Evolutionary conservation across 2,888 invertebrate genomes (phyloP).

Genomic region (Xestia ashworthii): DNA sequence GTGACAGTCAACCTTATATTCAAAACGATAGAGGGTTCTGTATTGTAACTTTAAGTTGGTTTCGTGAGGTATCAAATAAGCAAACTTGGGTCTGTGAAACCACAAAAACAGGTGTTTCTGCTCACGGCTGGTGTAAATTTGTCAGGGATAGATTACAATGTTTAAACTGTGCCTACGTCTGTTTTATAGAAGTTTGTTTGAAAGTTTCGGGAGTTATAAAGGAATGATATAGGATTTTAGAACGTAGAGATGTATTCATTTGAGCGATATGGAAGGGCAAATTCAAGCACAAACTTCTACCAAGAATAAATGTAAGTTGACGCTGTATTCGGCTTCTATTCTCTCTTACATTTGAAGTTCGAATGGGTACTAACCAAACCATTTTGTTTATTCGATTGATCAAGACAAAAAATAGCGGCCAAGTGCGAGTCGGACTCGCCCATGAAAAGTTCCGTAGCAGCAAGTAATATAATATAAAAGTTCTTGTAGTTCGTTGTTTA

Average conservation of each 20-base stretch:
- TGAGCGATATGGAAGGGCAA: not conserved
- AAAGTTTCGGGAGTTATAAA: slow-evolving; percentile 33
- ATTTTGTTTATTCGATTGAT: not conserved
- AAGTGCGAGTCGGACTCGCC: too few relatives aligned
- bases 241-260: not conserved
- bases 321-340: not conserved
- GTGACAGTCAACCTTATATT: slow-evolving; percentile 51
- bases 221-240: slow-evolving; percentile 4
- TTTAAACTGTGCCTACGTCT: slow-evolving; percentile 52
- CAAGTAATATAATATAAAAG: too few relatives aligned
- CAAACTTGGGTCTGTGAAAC: slow-evolving; percentile 66
- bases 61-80: slow-evolving; percentile 55
- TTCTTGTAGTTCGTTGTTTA: too few relatives aligned
- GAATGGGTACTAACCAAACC: not conserved
- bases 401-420: too few relatives aligned
- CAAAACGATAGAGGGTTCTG: slow-evolving; percentile 5
- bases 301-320: not conserved
- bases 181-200: slow-evolving; percentile 43
- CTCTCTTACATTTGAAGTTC: not conserved
- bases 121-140: slow-evolving; percentile 60
- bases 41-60: slow-evolving; percentile 11
- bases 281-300: not conserved
- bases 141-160: slow-evolving; percentile 62
- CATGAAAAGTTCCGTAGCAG: too few relatives aligned
- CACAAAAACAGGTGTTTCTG: slow-evolving; percentile 74